Base-by-base conservation (phyloP, 2,888 invertebrate species). In the Acleris sparsana region DNA sequence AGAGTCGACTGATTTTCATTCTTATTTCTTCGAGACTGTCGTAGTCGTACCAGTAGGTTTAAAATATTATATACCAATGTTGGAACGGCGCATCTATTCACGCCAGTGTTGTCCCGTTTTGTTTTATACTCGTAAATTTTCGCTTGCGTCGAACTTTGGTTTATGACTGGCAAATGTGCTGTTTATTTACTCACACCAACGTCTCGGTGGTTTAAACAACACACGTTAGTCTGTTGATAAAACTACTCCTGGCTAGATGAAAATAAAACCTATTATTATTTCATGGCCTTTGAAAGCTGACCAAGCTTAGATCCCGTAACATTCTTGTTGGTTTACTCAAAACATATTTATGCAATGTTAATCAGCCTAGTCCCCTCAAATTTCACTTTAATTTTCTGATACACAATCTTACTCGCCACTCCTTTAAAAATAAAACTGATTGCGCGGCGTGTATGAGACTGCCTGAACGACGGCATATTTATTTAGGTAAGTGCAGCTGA, bases 81-180 rank as follows among this genome's bases (percentile, higher is more conserved):
- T 76, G 75, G 78, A 80, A 78, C 77, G 75, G 74, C 76, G 73
- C 73, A 74, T 75, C 75, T 75, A 80, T 76, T 79, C 79, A 76
- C 74, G 73, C 71, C 48, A 68, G 56, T 67, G 69, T 63, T 6
- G 25, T 25, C 6, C 1, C 72, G 69, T 60, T 74, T 80, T 80
- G 80, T 79, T 73, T 73, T 70, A 69, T 25, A 70, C 70, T 80
- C 79, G 80, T 85, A 80, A 83, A 84, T 80, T 75, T 79, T 75
- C 72, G 70, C 56, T 70, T 74, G 71, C 70, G 72, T 71, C 75
- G 74, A 71, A 76, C 70, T 71, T 70, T 71, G 70, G 62, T 81
- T 83, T 80, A 80, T 78, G 75, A 76, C 60, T 74, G 70, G 74
- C 70, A 69, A 64, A 43, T 58, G 56, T 52, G 48, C 25, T 63